Conservation (phyloP, 2,797 vertebrate species). For the Macropodus opercularis region DNA sequence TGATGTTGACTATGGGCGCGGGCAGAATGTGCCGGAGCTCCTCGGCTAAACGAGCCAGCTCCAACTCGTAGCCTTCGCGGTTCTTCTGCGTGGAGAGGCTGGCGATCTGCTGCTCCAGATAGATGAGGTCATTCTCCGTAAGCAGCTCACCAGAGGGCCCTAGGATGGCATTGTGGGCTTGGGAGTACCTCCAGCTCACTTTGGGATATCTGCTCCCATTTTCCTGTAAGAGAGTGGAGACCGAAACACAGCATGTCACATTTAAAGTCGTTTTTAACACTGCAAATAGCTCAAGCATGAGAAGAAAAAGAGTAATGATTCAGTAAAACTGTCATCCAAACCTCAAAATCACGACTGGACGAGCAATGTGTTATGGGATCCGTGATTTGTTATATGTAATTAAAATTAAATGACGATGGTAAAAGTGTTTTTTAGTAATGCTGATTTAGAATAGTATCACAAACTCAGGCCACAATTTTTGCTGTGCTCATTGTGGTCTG, state of each 20-base stretch:
- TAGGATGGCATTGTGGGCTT: slow-evolving; percentile 90
- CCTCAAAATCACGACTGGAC: slow-evolving; percentile 52
- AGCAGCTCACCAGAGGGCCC: slow-evolving; percentile 95
- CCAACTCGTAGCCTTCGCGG: slow-evolving; percentile 87
- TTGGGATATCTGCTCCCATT: slow-evolving; percentile 69
- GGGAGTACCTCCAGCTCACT: slow-evolving; percentile 89
- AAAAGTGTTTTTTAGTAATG: slow-evolving; percentile 35
- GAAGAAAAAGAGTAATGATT: slow-evolving; percentile 43
- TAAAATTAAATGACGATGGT: slow-evolving; percentile 48
- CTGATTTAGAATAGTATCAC: slow-evolving; percentile 32
- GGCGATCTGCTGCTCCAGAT: slow-evolving; percentile 91
- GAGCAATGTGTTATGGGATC: slow-evolving; percentile 38
- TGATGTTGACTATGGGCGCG: slow-evolving; percentile 89
- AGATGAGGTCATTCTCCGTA: slow-evolving; percentile 90
- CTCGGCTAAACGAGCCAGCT: slow-evolving; percentile 86
- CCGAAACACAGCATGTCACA: slow-evolving; percentile 33
- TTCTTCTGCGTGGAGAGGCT: slow-evolving; percentile 87
- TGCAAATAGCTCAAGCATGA: slow-evolving; percentile 26
- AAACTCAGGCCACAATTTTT: slow-evolving; percentile 30
- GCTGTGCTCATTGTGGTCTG: slow-evolving; percentile 35
- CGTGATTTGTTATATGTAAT: slow-evolving; percentile 56
- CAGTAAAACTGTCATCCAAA: slow-evolving; percentile 48
- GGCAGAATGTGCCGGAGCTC: slow-evolving; percentile 90
- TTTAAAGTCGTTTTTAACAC: slow-evolving; percentile 25
- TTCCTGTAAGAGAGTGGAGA: slow-evolving; percentile 70